Percentiles rank a stretch among this genome's conserved stretches.
Conservation (phyloP, 2,888 invertebrate species). For the Microchrysa polita region DNA sequence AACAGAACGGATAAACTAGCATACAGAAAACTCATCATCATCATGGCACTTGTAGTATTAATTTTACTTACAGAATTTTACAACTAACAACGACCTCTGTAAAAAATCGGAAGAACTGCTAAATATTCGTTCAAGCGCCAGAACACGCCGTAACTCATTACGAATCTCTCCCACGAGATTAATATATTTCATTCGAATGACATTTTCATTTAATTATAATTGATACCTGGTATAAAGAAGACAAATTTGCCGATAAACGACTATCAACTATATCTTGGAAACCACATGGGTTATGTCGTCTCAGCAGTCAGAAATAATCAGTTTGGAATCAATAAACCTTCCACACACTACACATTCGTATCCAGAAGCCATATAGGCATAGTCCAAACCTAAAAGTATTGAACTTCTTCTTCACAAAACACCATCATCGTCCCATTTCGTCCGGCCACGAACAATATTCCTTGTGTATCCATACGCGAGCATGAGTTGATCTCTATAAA, state of each 20-base stretch:
- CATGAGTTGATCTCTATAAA: constrained; percentile 13
- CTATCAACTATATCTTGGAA: constrained; percentile 4
- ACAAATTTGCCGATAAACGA: constrained; percentile 25
- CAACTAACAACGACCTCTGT: too few species aligned
- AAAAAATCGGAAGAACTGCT: too few species aligned
- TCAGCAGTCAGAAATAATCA: constrained; percentile 10
- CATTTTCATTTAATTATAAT: constrained; percentile 7
- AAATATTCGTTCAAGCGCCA: too few species aligned
- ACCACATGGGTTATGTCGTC: constrained; percentile 11
- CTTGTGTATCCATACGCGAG: background rate
- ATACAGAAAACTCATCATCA: too few species aligned
- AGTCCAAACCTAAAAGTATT: too few species aligned
- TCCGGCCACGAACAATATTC: too few species aligned
- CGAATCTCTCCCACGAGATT: too few species aligned
- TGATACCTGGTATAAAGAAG: constrained; percentile 19
- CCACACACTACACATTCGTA: background rate
- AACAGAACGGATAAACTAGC: too few species aligned
- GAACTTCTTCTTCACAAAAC: background rate
- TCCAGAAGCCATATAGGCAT: background rate
- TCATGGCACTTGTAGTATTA: too few species aligned
- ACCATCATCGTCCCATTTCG: background rate
- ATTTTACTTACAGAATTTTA: too few species aligned
- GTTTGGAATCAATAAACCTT: constrained; percentile 10
- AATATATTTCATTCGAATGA: too few species aligned
- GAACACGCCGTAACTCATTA: too few species aligned